A percentile compares a stretch with the other conserved stretches of the same genome.
Conservation (phyloP, 2,888 invertebrate species). For the Exocentrus adspersus region DNA sequence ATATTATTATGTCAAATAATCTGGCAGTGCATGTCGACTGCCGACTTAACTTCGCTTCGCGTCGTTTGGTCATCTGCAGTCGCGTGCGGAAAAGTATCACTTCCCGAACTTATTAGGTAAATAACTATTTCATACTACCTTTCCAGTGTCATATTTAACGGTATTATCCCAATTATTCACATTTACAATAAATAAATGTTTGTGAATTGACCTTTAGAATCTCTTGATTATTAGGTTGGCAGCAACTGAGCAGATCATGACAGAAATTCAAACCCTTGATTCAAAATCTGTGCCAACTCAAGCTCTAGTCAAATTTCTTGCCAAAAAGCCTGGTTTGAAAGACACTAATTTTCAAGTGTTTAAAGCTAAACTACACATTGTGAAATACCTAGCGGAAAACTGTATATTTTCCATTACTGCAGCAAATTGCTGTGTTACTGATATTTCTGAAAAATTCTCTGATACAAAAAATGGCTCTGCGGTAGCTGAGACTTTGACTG, state of each 20-base stretch:
- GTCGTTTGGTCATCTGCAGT: too few relatives aligned
- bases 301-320: conserved; percentile 76
- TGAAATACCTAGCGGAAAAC: conserved; percentile 81
- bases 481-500: conserved; percentile 76
- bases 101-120: too few relatives aligned
- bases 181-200: too few relatives aligned
- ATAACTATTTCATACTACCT: too few relatives aligned
- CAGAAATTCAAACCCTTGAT: conserved; percentile 71
- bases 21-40: too few relatives aligned
- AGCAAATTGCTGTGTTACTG: conserved; percentile 79
- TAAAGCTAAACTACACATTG: conserved; percentile 82
- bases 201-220: too few relatives aligned
- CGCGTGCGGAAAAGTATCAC: too few relatives aligned
- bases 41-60: too few relatives aligned
- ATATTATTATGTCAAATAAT: too few relatives aligned
- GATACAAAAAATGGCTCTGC: conserved; percentile 81
- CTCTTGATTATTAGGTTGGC: conserved; percentile 69
- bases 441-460: conserved; percentile 85
- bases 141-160: too few relatives aligned
- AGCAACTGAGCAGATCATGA: conserved; percentile 78
- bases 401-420: conserved; percentile 77
- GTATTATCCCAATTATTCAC: too few relatives aligned
- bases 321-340: conserved; percentile 86
- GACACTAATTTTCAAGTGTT: conserved; percentile 94
- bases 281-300: conserved; percentile 76